Evolutionary conservation across 2,797 vertebrate species (phyloP), one percentile per base, ranked within the genome.

Genomic region (Sebastes itinus): DNA sequence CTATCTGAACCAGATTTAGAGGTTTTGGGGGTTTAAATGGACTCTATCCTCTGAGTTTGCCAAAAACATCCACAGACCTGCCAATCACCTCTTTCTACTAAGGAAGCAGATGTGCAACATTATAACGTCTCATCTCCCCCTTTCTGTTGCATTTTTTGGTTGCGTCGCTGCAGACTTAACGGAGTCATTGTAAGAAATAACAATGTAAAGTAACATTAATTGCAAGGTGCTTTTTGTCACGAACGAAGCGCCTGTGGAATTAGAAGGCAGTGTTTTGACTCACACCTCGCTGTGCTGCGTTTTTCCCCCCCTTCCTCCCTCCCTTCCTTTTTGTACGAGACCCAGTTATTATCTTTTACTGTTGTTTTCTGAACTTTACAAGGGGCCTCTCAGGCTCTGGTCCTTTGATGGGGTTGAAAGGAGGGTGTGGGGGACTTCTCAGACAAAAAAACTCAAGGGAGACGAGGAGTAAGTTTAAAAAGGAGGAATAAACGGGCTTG

Each of bases 361-460:
- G 92, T 94, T 92, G 94, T 94, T 94, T 93, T 93, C 91, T 91
- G 88, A 93, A 90, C 87, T 94, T 94, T 94, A 94, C 91, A 90
- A 91, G 92, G 70, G 88, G 89, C 91, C 90, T 93, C 87, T 94
- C 59, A 78, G 75, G 89, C 88, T 84, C 75, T 75, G 84, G 87
- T 49, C 66, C 92, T 93, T 93, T 94, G 91, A 94, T 92, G 89
- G 88, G 81, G 81, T 82, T 76, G 80, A 73, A 55, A 84, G 87
- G 88, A 82, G 85, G 69, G 89, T 77, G 90, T 16, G 62, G 75
- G 68, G 87, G 70, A 81, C 84, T 84, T 89, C 77, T 87, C 75
- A 84, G 67, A 85, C 65, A 23, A 38, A 58, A 58, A 69, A 75
- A 66, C 30, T 54, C n/a, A 55, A 76, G 28, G 33, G 65, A 87